Percentiles rank a stretch among this genome's conserved stretches.
These are phyloP conservation scores for Aphyosemion australe DNA, from an alignment of 2,113 vertebrate species.

Conservation along the genomic window DNA sequence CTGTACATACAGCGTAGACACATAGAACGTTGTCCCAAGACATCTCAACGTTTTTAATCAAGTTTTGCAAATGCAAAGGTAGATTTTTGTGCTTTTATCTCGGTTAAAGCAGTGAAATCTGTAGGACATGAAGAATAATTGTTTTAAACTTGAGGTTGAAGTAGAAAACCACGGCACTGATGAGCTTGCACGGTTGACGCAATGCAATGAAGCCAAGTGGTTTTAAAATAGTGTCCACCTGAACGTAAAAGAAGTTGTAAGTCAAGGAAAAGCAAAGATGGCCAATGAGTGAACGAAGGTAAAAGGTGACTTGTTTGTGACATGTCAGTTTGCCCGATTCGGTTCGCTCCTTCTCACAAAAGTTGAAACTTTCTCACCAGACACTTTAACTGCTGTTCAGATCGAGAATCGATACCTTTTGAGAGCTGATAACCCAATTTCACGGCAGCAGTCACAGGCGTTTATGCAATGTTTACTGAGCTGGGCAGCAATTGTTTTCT, in stretches of 20 bases:
- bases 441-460: constrained; percentile 41
- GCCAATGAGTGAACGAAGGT: not conserved
- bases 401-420: constrained; percentile 63
- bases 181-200: constrained; percentile 37
- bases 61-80: constrained; percentile 7
- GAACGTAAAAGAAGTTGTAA: constrained; percentile 13
- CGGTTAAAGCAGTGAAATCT: constrained; percentile 12
- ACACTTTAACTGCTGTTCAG: constrained; percentile 25
- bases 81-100: constrained; percentile 7
- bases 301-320: constrained; percentile 22
- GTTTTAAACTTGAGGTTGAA: constrained; percentile 23
- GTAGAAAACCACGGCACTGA: constrained; percentile 42
- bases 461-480: constrained; percentile 56
- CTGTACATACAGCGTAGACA: constrained; percentile 56
- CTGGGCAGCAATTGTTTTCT: constrained; percentile 51
- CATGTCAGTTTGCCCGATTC: constrained; percentile 18
- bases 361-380: constrained; percentile 52
- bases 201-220: constrained; percentile 10
- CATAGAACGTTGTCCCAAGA: constrained; percentile 40
- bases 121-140: constrained; percentile 7
- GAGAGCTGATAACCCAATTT: constrained; percentile 65
- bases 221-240: constrained; percentile 14
- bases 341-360: constrained; percentile 29
- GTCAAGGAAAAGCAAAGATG: constrained; percentile 3
- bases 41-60: constrained; percentile 55